These are phyloP conservation scores for Anguilla marmorata DNA, from an alignment of 2,797 vertebrate genomes.

Conservation along the genomic window DNA sequence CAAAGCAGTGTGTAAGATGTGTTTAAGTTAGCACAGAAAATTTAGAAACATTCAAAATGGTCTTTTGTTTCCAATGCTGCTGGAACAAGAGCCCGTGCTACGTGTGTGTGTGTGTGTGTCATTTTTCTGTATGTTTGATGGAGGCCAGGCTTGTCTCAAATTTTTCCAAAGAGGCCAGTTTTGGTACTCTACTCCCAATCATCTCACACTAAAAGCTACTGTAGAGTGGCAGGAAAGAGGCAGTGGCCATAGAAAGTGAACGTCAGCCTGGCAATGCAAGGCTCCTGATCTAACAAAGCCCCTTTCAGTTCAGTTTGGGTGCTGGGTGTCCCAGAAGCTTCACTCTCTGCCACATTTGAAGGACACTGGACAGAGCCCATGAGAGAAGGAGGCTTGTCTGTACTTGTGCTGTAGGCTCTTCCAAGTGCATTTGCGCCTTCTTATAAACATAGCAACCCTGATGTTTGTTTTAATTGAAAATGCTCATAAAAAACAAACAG, in stretches of 20 bases:
- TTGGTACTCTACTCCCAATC: too few relatives aligned
- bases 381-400: conserved; percentile 15
- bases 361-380: background rate
- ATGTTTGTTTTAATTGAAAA: background rate
- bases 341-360: background rate
- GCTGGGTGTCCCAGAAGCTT: conserved; percentile 4
- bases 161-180: too few relatives aligned
- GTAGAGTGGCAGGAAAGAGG: background rate
- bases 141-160: too few relatives aligned
- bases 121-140: too few relatives aligned
- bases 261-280: background rate
- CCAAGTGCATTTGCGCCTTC: conserved; percentile 8
- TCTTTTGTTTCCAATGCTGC: too few relatives aligned
- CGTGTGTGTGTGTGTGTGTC: too few relatives aligned
- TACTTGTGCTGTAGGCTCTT: background rate
- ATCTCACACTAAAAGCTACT: too few relatives aligned
- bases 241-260: background rate
- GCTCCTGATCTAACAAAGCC: conserved; percentile 7
- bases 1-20: too few relatives aligned
- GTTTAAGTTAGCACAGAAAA: too few relatives aligned
- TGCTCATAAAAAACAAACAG: background rate
- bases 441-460: background rate
- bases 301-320: conserved; percentile 9
- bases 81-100: too few relatives aligned
- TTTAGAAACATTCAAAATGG: too few relatives aligned